Evolutionary conservation across 53 echinoderm and acorn worm species (phyloP), one percentile per base, ranked within the genome.

Genomic region (Glandiceps talaboti): DNA sequence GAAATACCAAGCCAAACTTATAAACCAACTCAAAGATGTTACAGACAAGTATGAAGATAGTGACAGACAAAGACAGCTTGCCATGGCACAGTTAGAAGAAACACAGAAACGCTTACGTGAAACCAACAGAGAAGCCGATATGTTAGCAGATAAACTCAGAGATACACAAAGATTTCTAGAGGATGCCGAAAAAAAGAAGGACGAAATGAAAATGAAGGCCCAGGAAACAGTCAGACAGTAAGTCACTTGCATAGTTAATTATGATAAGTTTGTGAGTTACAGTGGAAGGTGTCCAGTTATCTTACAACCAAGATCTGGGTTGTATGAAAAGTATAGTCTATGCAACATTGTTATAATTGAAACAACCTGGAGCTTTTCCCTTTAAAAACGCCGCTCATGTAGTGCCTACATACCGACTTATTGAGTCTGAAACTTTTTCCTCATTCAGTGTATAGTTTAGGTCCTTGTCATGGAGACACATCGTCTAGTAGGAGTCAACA

Each of bases 171-270:
- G 75, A 45, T 77, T 86, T 31, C 82, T 93, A 33, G 87, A 87
- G 33, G 84, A 93, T 29, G 84, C 81, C 30, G 83, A 89, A 80
- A 78, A 77, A 32, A 91, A 89, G 85, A 93, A 87, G 25, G 91
- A 87, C 25, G 90, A 97, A 26, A 84, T 90, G 30, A 93, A 91
- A 79, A 74, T 77, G 0, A 89, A 90, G 45, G 89, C 91, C 1
- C 84, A 83, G 75, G 89, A 93, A 25, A 85, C 84, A 33, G 89
- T 93, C 31, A 90, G 87, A 84, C 97, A 97, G 97, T 97, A 30
- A 89, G 97, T 80, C 27, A 26, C 29, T n/a, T n/a, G n/a, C n/a
- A n/a, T n/a, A n/a, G n/a, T n/a, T n/a, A n/a, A n/a, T n/a, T n/a
- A n/a, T n/a, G n/a, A n/a, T n/a, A n/a, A n/a, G n/a, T n/a, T n/a